These are phyloP conservation scores for Ceratina calcarata DNA, from an alignment of 1,140 invertebrate species.

Conservation along the genomic window DNA sequence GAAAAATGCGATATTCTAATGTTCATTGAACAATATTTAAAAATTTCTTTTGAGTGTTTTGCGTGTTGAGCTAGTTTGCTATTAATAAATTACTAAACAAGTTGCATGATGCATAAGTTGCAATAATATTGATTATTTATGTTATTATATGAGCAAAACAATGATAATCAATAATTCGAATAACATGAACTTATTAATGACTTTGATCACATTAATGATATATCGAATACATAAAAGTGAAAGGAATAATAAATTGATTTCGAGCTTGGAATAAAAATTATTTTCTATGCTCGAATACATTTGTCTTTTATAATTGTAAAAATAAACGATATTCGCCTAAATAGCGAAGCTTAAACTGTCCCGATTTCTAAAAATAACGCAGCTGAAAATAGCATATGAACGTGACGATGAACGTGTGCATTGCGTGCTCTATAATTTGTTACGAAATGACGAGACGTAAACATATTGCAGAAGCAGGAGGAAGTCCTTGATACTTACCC, in stretches of 20 bases:
- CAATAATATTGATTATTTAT: background rate
- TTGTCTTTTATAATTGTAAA: background rate
- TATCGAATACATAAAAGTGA: too few relatives aligned
- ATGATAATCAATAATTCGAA: background rate
- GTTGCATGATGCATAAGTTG: background rate
- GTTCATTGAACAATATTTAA: too few relatives aligned
- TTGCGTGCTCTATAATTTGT: background rate
- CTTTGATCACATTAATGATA: background rate
- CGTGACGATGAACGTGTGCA: background rate
- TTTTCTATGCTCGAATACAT: background rate
- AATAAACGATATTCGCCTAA: background rate
- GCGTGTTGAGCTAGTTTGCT: too few relatives aligned
- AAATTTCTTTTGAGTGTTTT: too few relatives aligned
- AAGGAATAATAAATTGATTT: too few relatives aligned
- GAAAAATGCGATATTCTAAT: too few relatives aligned
- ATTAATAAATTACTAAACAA: background rate
- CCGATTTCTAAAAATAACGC: slow-evolving; percentile 15
- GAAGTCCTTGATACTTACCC: too few relatives aligned
- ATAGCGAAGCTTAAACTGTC: background rate
- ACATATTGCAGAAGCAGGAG: too few relatives aligned
- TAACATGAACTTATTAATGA: background rate
- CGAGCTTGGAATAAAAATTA: background rate
- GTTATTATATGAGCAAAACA: background rate
- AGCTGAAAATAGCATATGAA: slow-evolving; percentile 8
- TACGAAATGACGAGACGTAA: background rate